phyloP scores from a whole-genome alignment of 2,888 invertebrate species.

The Margaritifera margaritifera region DNA sequence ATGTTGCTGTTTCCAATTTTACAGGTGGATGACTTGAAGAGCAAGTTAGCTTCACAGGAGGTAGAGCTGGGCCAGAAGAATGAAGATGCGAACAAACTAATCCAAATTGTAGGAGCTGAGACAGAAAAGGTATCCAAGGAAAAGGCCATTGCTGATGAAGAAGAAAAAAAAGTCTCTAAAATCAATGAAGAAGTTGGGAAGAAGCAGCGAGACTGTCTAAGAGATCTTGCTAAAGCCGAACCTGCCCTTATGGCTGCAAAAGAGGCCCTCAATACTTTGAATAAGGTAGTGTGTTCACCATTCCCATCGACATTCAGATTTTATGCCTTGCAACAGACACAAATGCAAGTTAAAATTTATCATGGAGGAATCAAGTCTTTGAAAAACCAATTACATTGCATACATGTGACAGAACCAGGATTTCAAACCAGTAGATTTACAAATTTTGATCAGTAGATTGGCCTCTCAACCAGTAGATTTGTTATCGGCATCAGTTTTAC shows the following conservation, averaged over 20 bases:
- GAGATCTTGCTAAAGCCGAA: constrained; percentile 94
- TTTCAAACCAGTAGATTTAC: too few relatives aligned
- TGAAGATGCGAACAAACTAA: constrained; percentile 93
- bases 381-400: too few relatives aligned
- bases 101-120: constrained; percentile 91
- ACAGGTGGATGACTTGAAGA: constrained; percentile 94
- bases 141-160: constrained; percentile 89
- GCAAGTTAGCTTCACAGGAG: constrained; percentile 93
- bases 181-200: constrained; percentile 94
- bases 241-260: constrained; percentile 93
- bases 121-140: constrained; percentile 95
- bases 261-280: constrained; percentile 94
- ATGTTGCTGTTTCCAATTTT: background rate
- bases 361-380: too few relatives aligned
- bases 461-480: too few relatives aligned
- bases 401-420: too few relatives aligned
- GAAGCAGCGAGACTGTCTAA: constrained; percentile 89
- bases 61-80: constrained; percentile 94
- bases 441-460: too few relatives aligned
- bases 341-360: too few relatives aligned
- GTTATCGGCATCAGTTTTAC: too few relatives aligned
- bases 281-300: constrained; percentile 79
- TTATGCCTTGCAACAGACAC: too few relatives aligned
- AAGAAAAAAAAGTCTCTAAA: constrained; percentile 92
- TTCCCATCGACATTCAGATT: too few relatives aligned